A percentile compares a stretch with the other conserved stretches of the same genome.
Conservation (phyloP, 2,113 vertebrate genomes). For the Cepphus grylle region DNA sequence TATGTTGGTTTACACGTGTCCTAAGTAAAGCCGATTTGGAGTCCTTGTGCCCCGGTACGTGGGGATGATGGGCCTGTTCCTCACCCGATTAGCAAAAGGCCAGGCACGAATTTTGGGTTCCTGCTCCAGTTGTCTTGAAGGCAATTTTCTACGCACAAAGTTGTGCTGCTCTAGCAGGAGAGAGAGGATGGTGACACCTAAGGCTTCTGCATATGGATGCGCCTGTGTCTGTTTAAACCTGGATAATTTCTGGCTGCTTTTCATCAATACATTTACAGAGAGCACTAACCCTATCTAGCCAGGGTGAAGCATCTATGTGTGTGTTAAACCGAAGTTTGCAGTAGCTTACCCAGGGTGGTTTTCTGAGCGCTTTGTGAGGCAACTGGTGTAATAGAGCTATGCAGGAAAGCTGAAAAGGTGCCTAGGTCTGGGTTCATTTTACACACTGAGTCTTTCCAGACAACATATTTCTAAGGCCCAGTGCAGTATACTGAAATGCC, state of each 20-base stretch:
- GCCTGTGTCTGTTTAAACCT: not conserved
- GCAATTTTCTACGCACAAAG: not conserved
- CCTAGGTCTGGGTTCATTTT: not conserved
- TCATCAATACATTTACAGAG: not conserved
- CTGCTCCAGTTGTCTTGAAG: not conserved
- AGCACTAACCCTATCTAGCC: not conserved
- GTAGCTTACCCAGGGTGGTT: not conserved
- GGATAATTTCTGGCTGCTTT: not conserved
- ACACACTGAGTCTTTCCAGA: not conserved
- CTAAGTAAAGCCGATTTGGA: not conserved
- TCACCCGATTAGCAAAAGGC: not conserved
- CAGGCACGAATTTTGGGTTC: not conserved
- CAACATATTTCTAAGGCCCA: not conserved
- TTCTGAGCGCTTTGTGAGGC: not conserved
- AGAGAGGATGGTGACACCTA: not conserved
- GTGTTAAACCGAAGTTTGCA: not conserved
- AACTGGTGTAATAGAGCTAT: not conserved
- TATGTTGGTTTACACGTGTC: not conserved
- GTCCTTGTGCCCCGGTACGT: not conserved
- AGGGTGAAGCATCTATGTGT: accelerated
- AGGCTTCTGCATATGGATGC: not conserved
- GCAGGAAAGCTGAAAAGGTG: not conserved
- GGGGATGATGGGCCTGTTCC: not conserved
- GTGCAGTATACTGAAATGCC: not conserved
- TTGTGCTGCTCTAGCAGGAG: not conserved